Base-by-base conservation (phyloP, 2,797 vertebrate genomes). In the Pitangus sulphuratus region DNA sequence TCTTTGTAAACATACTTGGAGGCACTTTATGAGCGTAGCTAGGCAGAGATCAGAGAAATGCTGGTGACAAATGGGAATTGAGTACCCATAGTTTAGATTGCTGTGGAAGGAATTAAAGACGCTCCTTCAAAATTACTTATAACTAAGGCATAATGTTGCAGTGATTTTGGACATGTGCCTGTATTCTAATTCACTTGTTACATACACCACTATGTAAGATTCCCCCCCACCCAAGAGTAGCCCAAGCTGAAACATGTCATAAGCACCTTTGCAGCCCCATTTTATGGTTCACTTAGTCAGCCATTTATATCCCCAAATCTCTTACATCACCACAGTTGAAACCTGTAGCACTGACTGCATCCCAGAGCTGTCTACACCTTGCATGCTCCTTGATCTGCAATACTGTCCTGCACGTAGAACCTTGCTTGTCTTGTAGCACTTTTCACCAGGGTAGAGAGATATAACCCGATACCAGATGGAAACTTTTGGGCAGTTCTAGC, bases 11-110 rank as follows among this genome's bases (percentile, higher is more conserved):
- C 76, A 91, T 35, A 71, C 44, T 37, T 47, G 22, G 42, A 83
- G 72, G 42, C 28, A 62, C 81, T 94, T 87, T 40, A 77, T 56
- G 82, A 87, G 54, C 0, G 0, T 87, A 87, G 58, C 79, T 86
- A 87, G 54, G 84, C 82, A 94, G 65, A 92, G 72, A 78, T 90
- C 89, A 89, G 72, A 91, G 54, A 89, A 93, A 84, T 22, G 30
- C 70, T 80, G 19, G n/a, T 82, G 77, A 77, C 84, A 87, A 84
- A 84, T 35, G 35, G 78, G 22, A 89, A 85, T 33, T 72, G 44
- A 91, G 68, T 19, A 75, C 28, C 42, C 62, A 30, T 17, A n/a
- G 22, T 60, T 51, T 72, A 18, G 28, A 79, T 64, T 86, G 68
- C 54, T 89, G 5, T 58, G 15, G 57, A 81, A 71, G 19, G 18